Base-by-base conservation (phyloP, 30 jellyfish, hydroid and myxozoan genomes). In the Mastigias papua region DNA sequence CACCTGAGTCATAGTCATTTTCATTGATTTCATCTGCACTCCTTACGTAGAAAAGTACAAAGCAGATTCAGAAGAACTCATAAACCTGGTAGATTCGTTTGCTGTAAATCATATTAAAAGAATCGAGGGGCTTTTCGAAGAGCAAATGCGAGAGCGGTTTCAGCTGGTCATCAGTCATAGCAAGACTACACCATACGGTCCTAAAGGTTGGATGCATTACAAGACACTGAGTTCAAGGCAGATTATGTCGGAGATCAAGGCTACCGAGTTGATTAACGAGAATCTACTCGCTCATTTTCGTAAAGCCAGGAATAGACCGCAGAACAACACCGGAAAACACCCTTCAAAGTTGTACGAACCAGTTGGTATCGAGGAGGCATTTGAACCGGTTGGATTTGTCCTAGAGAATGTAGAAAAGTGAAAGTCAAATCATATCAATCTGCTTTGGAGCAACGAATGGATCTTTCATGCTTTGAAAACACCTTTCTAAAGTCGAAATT, bases 151-250 rank as follows among this genome's bases (percentile, higher is more conserved):
- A 17, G 86, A 50, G 26, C 4, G 86, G 31, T 75, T 75, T 25
- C 70, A 34, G 34, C 32, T 75, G 29, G 73, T 75, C 23, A 22
- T 75, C 57, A 46, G 50, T 19, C 74, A 58, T 48, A 75, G 70
- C 73, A 75, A 75, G 49, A 23, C 86, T 26, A 75, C 70, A 11
- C 86, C 86, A 20, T 75, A 75, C 49, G 86, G 86, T 8, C 86
- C 86, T 2, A 58, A 75, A 26, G 86, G 73, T 7, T 75, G 86
- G 86, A 10, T 75, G 26, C 58, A 57, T 34, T 75, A 75, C 69
- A 75, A 48, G 32, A 49, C 86, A 8, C 49, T 75, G 16, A 48
- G 49, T 54, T 10, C 73, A 19, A 51, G 22, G 30, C 86, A 75
- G 1, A 75, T 75, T 48, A 28, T 75, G 73, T 46, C 86, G 11